A percentile compares a stretch with the other conserved stretches of the same genome.
Conservation (phyloP, 2,888 invertebrate genomes). For the Agrochola circellaris region DNA sequence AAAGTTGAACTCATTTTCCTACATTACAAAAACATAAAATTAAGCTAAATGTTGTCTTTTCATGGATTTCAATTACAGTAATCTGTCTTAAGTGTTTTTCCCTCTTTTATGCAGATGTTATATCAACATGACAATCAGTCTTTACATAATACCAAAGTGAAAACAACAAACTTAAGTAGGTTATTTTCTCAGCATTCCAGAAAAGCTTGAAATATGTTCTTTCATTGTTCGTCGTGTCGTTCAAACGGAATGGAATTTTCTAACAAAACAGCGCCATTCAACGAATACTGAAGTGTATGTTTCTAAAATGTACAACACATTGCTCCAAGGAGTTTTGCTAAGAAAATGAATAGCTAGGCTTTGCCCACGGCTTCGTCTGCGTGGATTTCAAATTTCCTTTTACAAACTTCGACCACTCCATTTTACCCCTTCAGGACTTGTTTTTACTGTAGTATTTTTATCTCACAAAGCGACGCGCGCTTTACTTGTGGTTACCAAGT, state of each 20-base stretch:
- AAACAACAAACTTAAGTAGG: conserved; percentile 44
- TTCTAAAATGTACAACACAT: conserved; percentile 34
- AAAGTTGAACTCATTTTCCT: background rate
- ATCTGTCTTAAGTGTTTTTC: conserved; percentile 7
- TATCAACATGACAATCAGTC: conserved; percentile 37
- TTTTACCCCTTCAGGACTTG: background rate
- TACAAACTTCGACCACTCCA: background rate
- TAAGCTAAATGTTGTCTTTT: background rate
- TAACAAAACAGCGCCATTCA: conserved; percentile 46
- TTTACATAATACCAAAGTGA: conserved; percentile 40
- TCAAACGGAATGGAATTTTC: conserved; percentile 55
- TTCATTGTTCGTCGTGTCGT: conserved; percentile 50
- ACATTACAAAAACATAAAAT: background rate
- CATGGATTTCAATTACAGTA: conserved; percentile 7
- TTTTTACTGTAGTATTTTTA: too few relatives aligned
- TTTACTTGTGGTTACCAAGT: too few relatives aligned
- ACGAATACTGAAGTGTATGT: conserved; percentile 45
- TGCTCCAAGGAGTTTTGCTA: conserved; percentile 17
- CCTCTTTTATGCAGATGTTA: conserved; percentile 15
- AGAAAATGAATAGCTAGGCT: conserved; percentile 18
- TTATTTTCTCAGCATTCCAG: conserved; percentile 40
- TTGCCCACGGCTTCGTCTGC: background rate
- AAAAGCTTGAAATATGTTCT: conserved; percentile 51
- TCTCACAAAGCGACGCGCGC: too few relatives aligned
- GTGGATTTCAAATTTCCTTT: background rate